Percentiles rank a stretch among this genome's conserved stretches.
These are phyloP conservation scores for Buphagus erythrorhynchus DNA, from an alignment of 2,797 vertebrate genomes.

Conservation along the genomic window DNA sequence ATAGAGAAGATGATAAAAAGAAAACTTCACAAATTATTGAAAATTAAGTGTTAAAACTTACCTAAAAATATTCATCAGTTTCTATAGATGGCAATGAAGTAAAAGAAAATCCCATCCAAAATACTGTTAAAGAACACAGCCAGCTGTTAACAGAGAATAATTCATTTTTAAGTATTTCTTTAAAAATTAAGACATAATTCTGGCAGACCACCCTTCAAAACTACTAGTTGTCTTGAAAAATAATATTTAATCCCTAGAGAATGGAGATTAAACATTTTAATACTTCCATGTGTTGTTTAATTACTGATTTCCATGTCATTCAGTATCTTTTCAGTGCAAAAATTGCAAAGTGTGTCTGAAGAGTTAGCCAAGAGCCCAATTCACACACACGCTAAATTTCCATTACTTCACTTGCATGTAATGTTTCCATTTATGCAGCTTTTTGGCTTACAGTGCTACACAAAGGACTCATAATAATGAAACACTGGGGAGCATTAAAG, in stretches of 20 bases:
- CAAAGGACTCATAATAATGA: not conserved
- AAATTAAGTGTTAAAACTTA: constrained; percentile 23
- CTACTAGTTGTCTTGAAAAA: not conserved
- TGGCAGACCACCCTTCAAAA: not conserved
- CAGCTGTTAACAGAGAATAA: constrained; percentile 46
- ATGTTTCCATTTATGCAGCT: not conserved
- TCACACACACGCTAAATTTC: not conserved
- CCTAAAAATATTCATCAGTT: not conserved
- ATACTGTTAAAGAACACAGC: constrained; percentile 1
- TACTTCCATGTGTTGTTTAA: not conserved
- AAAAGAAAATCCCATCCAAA: constrained; percentile 47
- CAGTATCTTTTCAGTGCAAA: not conserved
- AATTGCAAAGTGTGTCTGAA: not conserved
- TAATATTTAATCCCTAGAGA: not conserved
- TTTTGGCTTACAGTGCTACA: not conserved
- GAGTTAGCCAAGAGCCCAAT: not conserved
- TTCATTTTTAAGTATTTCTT: not conserved
- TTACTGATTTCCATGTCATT: not conserved
- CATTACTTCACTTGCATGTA: not conserved
- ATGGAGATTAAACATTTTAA: not conserved
- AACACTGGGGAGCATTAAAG: not conserved
- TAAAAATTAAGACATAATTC: not conserved
- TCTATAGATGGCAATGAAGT: not conserved
- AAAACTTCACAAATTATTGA: not conserved
- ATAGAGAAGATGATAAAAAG: not conserved